Conservation (phyloP, 2,797 vertebrate species). For the Anas georgica region DNA sequence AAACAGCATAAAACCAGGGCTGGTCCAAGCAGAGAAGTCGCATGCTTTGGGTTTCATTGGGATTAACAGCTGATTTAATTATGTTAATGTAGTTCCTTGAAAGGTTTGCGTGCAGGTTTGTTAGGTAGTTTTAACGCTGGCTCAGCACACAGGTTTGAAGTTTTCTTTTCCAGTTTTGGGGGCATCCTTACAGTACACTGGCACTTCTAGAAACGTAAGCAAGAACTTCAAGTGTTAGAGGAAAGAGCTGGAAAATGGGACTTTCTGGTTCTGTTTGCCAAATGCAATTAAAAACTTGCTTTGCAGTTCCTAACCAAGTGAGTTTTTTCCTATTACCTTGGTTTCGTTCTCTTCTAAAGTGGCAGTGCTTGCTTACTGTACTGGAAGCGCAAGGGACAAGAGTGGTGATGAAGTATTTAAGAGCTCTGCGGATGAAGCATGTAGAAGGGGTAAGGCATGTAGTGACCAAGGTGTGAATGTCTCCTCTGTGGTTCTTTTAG, state of each 20-base stretch:
- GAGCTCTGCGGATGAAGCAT: constrained; percentile 1
- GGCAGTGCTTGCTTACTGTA: constrained; percentile 65
- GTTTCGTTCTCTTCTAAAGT: constrained; percentile 51
- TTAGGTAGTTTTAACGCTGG: neutral
- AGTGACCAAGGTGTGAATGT: neutral
- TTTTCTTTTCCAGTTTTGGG: constrained; percentile 34
- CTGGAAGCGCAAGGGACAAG: constrained; percentile 20
- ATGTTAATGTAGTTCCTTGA: neutral
- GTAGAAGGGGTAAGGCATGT: neutral
- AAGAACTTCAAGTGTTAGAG: constrained; percentile 33
- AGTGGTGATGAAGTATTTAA: constrained; percentile 11
- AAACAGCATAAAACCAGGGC: neutral
- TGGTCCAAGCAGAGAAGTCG: neutral
- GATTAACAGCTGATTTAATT: neutral
- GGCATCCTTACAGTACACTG: constrained; percentile 57
- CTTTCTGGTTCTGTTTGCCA: constrained; percentile 39
- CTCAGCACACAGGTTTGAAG: neutral
- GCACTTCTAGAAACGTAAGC: constrained; percentile 50
- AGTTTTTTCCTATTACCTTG: constrained; percentile 34
- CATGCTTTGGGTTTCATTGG: neutral
- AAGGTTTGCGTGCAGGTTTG: neutral
- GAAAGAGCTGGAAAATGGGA: constrained; percentile 29
- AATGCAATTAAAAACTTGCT: constrained; percentile 5
- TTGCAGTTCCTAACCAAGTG: constrained; percentile 42
- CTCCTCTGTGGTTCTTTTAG: constrained; percentile 69